These are phyloP conservation scores for Xylophagus ater DNA, from an alignment of 2,888 invertebrate species.

Conservation along the genomic window DNA sequence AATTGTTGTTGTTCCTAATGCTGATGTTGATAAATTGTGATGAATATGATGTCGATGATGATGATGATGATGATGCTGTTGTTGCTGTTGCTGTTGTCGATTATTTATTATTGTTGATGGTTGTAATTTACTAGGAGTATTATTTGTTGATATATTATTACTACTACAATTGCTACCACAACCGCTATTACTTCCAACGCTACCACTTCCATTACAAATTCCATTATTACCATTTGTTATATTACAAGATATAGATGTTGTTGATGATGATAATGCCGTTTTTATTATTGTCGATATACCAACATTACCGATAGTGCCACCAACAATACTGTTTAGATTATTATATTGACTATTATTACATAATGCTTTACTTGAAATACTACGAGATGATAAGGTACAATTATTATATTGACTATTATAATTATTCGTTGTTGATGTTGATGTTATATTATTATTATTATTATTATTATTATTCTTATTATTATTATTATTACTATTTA, in stretches of 20 bases:
- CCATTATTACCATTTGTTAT: conserved; percentile 1
- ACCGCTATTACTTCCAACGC: neutral
- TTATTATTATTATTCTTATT: neutral
- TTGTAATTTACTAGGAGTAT: conserved; percentile 2
- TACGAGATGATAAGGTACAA: conserved; percentile 17
- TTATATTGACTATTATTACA: conserved; percentile 11
- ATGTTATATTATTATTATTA: neutral
- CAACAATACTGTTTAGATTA: neutral
- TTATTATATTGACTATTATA: conserved; percentile 6
- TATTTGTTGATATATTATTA: conserved; percentile 6
- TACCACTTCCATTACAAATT: neutral
- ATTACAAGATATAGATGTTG: neutral
- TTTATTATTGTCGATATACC: neutral
- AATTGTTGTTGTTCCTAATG: conserved; percentile 5
- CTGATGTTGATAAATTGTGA: conserved; percentile 9
- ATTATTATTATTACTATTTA: neutral
- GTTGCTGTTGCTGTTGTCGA: conserved; percentile 16
- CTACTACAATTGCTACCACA: neutral
- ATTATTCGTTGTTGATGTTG: neutral
- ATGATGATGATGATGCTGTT: conserved; percentile 11
- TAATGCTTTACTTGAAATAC: conserved; percentile 19
- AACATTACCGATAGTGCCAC: neutral
- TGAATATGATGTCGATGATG: conserved; percentile 17
- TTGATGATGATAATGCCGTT: conserved; percentile 2
- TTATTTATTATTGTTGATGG: conserved; percentile 6